phyloP scores from a whole-genome alignment of 2,113 vertebrate genomes.

The Hoplias malabaricus region DNA sequence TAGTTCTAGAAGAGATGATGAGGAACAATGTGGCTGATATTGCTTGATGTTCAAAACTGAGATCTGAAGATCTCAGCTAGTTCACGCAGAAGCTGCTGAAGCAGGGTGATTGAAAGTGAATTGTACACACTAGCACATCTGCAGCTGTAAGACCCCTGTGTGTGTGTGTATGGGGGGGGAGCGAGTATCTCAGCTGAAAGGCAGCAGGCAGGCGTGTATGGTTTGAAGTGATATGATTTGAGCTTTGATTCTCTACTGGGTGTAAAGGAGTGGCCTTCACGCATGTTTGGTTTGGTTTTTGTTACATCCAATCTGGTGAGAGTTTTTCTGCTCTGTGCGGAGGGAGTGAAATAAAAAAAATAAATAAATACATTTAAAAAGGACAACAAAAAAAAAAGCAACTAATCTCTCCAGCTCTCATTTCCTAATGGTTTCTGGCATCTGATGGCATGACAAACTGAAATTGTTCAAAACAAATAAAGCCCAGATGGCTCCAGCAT shows the following conservation, averaged over 20 bases:
- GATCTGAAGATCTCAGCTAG: background rate
- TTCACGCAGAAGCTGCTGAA: background rate
- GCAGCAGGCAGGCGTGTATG: background rate
- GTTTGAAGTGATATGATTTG: background rate
- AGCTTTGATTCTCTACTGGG: background rate
- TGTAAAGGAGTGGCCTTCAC: background rate
- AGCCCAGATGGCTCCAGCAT: background rate
- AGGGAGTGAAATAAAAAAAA: no score
- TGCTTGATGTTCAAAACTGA: background rate
- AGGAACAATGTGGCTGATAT: background rate
- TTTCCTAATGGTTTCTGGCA: background rate
- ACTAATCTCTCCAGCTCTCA: background rate
- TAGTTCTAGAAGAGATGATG: no score
- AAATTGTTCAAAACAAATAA: conserved; percentile 10
- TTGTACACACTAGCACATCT: background rate
- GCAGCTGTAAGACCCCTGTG: background rate
- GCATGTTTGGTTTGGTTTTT: background rate
- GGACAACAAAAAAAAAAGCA: no score
- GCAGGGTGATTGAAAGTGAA: background rate
- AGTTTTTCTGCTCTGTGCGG: background rate
- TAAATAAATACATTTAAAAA: no score
- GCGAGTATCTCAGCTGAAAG: background rate
- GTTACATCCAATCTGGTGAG: background rate
- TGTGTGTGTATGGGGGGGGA: no score
- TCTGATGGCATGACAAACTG: background rate